phyloP scores from a whole-genome alignment of 2,888 invertebrate genomes.

The Exephanes ischioxanthus region DNA sequence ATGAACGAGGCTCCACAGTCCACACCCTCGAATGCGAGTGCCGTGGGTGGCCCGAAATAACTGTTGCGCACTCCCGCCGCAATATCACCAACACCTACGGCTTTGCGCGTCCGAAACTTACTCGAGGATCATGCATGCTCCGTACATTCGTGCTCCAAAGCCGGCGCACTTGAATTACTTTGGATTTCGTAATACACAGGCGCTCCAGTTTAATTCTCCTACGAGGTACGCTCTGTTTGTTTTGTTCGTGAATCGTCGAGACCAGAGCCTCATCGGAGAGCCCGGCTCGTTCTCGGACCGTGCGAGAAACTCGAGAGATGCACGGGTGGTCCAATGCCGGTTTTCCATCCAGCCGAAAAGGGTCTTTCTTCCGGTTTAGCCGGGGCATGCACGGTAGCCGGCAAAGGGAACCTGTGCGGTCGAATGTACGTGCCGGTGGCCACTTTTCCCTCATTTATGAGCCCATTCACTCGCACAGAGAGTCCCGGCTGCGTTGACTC shows the following conservation, averaged over 20 bases:
- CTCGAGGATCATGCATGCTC: conserved; percentile 42
- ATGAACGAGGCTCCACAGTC: conserved; percentile 34
- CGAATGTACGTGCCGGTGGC: conserved; percentile 60
- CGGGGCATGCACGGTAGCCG: conserved; percentile 50
- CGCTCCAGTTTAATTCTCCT: conserved; percentile 13
- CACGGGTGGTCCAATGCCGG: conserved; percentile 65
- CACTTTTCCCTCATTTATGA: conserved; percentile 48
- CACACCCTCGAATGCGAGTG: conserved; percentile 30
- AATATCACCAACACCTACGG: conserved; percentile 43
- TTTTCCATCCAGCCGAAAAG: conserved; percentile 67
- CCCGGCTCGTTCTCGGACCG: conserved; percentile 25
- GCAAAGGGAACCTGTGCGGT: conserved; percentile 53
- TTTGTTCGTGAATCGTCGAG: neutral
- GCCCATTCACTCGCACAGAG: conserved; percentile 38
- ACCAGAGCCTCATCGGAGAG: neutral
- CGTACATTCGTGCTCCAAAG: conserved; percentile 18
- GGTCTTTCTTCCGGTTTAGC: conserved; percentile 68
- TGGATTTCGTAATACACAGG: conserved; percentile 35
- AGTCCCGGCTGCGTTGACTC: neutral
- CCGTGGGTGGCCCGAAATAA: conserved; percentile 65
- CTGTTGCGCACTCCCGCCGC: conserved; percentile 54
- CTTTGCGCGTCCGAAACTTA: neutral
- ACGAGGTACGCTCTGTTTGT: no score
- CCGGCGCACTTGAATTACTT: conserved; percentile 60
- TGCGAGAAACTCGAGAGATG: conserved; percentile 49